Evolutionary conservation across 2,113 vertebrate species (phyloP).

Genomic region (Muntiacus muntjak): DNA sequence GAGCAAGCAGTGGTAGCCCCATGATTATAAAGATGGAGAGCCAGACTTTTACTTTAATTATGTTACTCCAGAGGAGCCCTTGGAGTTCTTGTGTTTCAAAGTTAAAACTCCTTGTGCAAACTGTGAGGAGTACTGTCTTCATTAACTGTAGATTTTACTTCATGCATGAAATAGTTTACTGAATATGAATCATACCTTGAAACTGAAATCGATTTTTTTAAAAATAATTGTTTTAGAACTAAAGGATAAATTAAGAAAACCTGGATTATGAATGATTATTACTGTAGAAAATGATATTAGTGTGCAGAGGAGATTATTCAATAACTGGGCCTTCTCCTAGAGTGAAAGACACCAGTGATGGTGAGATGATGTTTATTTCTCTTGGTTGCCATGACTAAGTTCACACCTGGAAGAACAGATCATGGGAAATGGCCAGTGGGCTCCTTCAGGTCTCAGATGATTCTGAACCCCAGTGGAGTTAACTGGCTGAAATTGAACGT

Average conservation of each 20-base stretch:
- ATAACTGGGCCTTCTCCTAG: background rate
- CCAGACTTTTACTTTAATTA: background rate
- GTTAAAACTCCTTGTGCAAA: background rate
- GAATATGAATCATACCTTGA: background rate
- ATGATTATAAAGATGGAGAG: background rate
- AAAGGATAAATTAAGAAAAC: background rate
- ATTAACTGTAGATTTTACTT: background rate
- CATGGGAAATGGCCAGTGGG: background rate
- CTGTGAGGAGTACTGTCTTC: background rate
- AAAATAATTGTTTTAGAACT: background rate
- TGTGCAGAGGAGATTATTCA: background rate
- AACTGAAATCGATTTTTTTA: background rate
- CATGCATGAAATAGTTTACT: background rate
- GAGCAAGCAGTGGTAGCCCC: rapidly evolving
- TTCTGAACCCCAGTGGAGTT: background rate
- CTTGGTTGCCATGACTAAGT: background rate
- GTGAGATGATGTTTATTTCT: background rate
- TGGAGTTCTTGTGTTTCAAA: background rate
- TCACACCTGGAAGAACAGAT: background rate
- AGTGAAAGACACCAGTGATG: background rate
- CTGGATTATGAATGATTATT: background rate
- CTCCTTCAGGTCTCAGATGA: background rate
- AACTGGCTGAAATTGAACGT: background rate
- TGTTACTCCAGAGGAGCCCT: background rate
- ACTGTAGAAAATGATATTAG: background rate